phyloP scores from a whole-genome alignment of 2,888 invertebrate genomes.

The Tipula confusa region DNA sequence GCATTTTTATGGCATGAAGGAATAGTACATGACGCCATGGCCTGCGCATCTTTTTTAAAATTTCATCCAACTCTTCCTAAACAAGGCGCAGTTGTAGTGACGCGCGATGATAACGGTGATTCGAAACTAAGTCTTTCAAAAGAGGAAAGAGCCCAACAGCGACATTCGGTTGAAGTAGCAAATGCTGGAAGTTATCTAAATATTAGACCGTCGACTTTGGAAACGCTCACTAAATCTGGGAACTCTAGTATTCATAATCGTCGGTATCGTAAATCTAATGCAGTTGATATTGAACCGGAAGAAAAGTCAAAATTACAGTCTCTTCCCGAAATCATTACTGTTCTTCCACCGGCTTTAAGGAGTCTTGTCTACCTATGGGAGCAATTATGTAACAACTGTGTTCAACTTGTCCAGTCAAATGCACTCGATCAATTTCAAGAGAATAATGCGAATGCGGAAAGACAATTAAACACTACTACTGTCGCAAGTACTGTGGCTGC shows the following conservation, averaged over 20 bases:
- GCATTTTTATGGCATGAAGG: slow-evolving; percentile 97
- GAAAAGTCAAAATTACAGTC: slow-evolving; percentile 47
- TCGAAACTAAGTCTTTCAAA: slow-evolving; percentile 45
- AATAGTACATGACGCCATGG: slow-evolving; percentile 96
- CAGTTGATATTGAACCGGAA: slow-evolving; percentile 35
- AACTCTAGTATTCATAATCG: slow-evolving; percentile 74
- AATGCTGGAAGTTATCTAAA: slow-evolving; percentile 68
- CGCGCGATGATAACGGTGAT: slow-evolving; percentile 53
- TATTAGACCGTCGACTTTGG: slow-evolving; percentile 73
- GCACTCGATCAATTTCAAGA: slow-evolving; percentile 42
- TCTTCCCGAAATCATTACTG: slow-evolving; percentile 57
- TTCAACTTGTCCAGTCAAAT: slow-evolving; percentile 56
- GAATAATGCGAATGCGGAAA: neutral
- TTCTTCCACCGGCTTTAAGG: slow-evolving; percentile 81
- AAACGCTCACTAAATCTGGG: slow-evolving; percentile 71
- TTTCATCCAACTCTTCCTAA: slow-evolving; percentile 86
- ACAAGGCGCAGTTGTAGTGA: slow-evolving; percentile 70
- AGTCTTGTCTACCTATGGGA: slow-evolving; percentile 90
- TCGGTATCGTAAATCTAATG: slow-evolving; percentile 52
- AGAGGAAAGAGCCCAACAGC: slow-evolving; percentile 64
- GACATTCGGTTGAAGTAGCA: slow-evolving; percentile 85
- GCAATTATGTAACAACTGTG: slow-evolving; percentile 64
- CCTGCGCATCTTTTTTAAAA: slow-evolving; percentile 92
- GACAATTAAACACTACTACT: neutral
- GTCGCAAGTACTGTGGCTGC: neutral